These are phyloP conservation scores for Mystacides longicornis DNA, from an alignment of 2,888 invertebrate species.

Conservation along the genomic window DNA sequence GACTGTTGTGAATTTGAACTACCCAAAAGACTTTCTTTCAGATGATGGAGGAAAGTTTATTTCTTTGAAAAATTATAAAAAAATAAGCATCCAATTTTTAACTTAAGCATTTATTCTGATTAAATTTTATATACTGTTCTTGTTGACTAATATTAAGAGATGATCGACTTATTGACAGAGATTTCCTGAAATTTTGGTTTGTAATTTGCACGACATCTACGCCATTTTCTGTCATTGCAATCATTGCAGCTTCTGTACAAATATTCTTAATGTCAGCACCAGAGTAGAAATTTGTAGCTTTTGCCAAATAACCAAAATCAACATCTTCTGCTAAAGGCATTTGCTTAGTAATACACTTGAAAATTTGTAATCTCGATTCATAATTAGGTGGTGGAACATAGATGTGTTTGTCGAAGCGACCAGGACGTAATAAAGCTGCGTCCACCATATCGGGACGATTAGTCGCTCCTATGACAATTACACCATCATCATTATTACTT, in stretches of 20 bases:
- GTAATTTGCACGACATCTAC: slow-evolving; percentile 32
- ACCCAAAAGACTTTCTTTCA: too few relatives aligned
- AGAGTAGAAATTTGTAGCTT: slow-evolving; percentile 44
- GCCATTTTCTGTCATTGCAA: slow-evolving; percentile 47
- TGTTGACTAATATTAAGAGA: slow-evolving; percentile 32
- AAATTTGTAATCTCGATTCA: slow-evolving; percentile 41
- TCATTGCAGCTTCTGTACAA: slow-evolving; percentile 54
- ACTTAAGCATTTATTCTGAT: slow-evolving; percentile 7
- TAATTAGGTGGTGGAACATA: slow-evolving; percentile 53
- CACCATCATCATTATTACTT: slow-evolving; percentile 30
- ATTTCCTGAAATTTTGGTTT: slow-evolving; percentile 35
- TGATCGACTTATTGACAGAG: slow-evolving; percentile 35
- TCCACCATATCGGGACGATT: slow-evolving; percentile 59
- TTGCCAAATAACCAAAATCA: slow-evolving; percentile 38
- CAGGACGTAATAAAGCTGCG: slow-evolving; percentile 54
- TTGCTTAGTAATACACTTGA: slow-evolving; percentile 38
- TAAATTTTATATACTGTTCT: slow-evolving; percentile 15
- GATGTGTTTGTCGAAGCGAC: slow-evolving; percentile 54
- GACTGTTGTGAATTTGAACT: too few relatives aligned
- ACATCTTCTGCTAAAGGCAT: slow-evolving; percentile 41
- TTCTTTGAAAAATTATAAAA: neutral
- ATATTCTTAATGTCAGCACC: slow-evolving; percentile 58
- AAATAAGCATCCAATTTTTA: neutral
- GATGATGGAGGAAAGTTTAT: too few relatives aligned
- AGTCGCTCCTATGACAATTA: slow-evolving; percentile 57